A percentile compares a stretch with the other conserved stretches of the same genome.
phyloP scores from a whole-genome alignment of 2,113 vertebrate species.

The Amphilophus citrinellus region DNA sequence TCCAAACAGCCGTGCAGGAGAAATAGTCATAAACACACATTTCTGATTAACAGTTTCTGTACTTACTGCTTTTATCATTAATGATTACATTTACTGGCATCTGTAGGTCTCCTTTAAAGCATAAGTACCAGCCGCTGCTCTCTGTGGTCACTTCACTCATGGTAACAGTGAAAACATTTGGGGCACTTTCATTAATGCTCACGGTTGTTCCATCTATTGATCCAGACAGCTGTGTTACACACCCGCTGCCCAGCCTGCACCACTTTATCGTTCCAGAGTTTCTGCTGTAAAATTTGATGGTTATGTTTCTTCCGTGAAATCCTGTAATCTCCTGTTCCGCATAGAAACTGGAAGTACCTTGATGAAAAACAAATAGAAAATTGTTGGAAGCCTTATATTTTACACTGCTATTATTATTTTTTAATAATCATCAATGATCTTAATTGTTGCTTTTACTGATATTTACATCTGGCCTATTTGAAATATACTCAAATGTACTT shows the following conservation, averaged over 20 bases:
- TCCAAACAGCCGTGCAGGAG: neutral
- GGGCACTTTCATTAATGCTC: rapidly evolving
- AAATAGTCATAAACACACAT: neutral
- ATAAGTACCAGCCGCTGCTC: slow-evolving; percentile 55
- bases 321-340: slow-evolving; percentile 32
- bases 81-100: slow-evolving; percentile 56
- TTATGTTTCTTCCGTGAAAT: neutral
- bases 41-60: neutral
- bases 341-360: slow-evolving; percentile 21
- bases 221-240: neutral
- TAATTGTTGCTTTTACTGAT: too few relatives aligned
- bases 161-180: slow-evolving; percentile 29
- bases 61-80: neutral
- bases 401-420: neutral
- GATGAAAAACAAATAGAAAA: neutral
- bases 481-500: neutral
- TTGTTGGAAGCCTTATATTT: neutral
- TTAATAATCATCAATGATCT: too few relatives aligned
- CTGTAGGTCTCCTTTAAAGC: slow-evolving; percentile 30
- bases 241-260: slow-evolving; percentile 34
- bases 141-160: slow-evolving; percentile 13
- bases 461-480: neutral
- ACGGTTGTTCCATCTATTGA: slow-evolving; percentile 13
- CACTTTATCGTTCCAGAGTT: neutral
- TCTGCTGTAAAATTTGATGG: slow-evolving; percentile 1